Evolutionary conservation across 2,888 invertebrate species (phyloP).

Genomic region (Poecilus cupreus): DNA sequence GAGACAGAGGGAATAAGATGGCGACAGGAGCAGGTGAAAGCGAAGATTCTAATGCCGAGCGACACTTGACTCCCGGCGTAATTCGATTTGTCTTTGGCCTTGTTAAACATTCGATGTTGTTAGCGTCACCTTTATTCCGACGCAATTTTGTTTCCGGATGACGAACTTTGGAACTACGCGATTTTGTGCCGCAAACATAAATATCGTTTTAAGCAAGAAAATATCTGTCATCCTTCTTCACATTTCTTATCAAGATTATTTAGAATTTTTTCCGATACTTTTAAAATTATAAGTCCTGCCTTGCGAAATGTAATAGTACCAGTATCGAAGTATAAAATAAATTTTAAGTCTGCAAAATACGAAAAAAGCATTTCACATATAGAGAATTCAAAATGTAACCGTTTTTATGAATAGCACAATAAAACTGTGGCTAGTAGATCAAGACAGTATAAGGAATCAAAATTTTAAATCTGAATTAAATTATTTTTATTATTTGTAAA

Average conservation of each 20-base stretch:
- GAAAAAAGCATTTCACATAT: too few relatives aligned
- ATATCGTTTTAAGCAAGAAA: background rate
- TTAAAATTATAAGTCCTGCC: background rate
- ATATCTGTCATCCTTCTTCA: background rate
- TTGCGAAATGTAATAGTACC: too few relatives aligned
- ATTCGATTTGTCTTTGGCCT: constrained; percentile 48
- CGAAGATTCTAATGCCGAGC: constrained; percentile 35
- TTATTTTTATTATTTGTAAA: too few relatives aligned
- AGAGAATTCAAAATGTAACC: too few relatives aligned
- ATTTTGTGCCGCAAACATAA: background rate
- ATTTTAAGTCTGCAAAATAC: too few relatives aligned
- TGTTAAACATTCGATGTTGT: constrained; percentile 44
- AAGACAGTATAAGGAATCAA: too few relatives aligned
- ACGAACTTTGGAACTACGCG: background rate
- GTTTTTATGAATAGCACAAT: too few relatives aligned
- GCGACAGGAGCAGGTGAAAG: constrained; percentile 7
- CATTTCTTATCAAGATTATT: too few relatives aligned
- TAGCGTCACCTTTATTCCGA: constrained; percentile 28
- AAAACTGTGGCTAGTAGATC: too few relatives aligned
- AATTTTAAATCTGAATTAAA: too few relatives aligned
- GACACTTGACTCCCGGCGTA: constrained; percentile 36
- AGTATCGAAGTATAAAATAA: too few relatives aligned
- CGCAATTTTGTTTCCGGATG: background rate
- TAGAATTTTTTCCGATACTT: too few relatives aligned
- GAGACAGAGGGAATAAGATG: background rate